phyloP scores from a whole-genome alignment of 2,888 invertebrate species.

The Volucella bombylans region DNA sequence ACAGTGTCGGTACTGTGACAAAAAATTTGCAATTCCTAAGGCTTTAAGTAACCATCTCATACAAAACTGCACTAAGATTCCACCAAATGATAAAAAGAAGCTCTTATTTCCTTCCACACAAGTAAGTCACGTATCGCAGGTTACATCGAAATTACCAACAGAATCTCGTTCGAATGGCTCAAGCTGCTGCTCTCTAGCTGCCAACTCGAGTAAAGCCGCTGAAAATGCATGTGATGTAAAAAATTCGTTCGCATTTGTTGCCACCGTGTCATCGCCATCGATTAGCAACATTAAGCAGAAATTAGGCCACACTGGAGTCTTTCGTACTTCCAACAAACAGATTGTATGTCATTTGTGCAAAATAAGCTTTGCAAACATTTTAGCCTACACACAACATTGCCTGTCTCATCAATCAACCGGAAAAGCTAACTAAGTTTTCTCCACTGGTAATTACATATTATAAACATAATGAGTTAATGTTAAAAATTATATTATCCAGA shows the following conservation, averaged over 20 bases:
- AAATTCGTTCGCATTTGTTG: background rate
- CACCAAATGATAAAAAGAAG: constrained; percentile 79
- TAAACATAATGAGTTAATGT: constrained; percentile 14
- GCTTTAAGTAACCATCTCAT: constrained; percentile 79
- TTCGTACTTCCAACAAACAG: constrained; percentile 80
- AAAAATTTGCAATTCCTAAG: constrained; percentile 79
- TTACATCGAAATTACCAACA: constrained; percentile 4
- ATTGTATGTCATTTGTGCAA: constrained; percentile 79
- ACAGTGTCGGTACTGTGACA: constrained; percentile 80
- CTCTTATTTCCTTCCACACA: constrained; percentile 75
- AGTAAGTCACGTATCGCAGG: no score
- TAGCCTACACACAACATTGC: constrained; percentile 79
- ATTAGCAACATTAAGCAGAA: constrained; percentile 76
- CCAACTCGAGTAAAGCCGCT: constrained; percentile 6
- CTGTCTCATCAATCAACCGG: constrained; percentile 76
- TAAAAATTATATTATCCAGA: constrained; percentile 4
- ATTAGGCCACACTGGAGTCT: constrained; percentile 78
- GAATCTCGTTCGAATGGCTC: constrained; percentile 20
- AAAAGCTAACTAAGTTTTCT: background rate
- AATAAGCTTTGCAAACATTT: constrained; percentile 78
- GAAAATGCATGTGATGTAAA: background rate
- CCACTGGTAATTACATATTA: background rate
- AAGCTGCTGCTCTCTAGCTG: constrained; percentile 26
- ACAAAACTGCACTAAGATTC: constrained; percentile 80
- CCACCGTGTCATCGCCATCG: constrained; percentile 75